These are phyloP conservation scores for Tachuris rubrigastra DNA, from an alignment of 2,113 vertebrate genomes.

Conservation along the genomic window DNA sequence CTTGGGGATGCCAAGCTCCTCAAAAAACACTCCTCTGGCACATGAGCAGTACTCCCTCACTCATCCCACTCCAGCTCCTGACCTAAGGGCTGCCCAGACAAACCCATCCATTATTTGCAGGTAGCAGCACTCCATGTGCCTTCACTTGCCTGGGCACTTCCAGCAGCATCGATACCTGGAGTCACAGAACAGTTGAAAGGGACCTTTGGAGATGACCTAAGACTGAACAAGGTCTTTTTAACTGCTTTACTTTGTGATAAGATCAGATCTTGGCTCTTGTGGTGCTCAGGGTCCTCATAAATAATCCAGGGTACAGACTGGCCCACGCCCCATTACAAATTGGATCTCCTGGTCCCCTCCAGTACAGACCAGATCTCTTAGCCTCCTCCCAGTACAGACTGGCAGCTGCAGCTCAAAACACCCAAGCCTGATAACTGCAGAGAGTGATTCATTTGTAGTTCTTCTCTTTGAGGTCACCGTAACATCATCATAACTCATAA, in stretches of 20 bases:
- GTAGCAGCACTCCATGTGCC: not conserved
- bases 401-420: not conserved
- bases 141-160: not conserved
- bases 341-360: not conserved
- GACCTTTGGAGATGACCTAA: fast-evolving
- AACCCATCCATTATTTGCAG: not conserved
- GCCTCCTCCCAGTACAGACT: not conserved
- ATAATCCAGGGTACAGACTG: not conserved
- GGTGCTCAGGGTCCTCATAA: not conserved
- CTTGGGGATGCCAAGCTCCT: not conserved
- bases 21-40: not conserved
- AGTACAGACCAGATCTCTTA: not conserved
- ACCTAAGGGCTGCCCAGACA: not conserved
- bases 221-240: not conserved
- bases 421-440: not conserved
- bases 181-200: not conserved
- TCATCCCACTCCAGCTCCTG: not conserved
- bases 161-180: not conserved
- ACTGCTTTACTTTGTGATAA: not conserved
- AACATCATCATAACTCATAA: fast-evolving
- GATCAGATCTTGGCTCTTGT: not conserved
- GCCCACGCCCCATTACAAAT: not conserved
- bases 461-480: fast-evolving
- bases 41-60: not conserved
- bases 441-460: not conserved